Conservation (phyloP, 2,888 invertebrate species). For the Pterobdella sp. region DNA sequence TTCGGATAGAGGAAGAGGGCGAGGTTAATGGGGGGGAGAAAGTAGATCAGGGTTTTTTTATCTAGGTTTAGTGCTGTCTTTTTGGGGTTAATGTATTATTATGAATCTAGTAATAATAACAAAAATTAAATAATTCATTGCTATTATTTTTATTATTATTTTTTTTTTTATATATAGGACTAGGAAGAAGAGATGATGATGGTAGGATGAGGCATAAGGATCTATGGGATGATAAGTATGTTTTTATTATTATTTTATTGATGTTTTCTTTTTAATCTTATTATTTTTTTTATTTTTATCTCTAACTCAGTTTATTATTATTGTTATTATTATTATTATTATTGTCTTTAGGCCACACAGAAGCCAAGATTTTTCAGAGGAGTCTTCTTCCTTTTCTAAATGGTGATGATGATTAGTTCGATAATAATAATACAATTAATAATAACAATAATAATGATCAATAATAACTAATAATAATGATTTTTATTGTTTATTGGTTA, state of each 20-base stretch:
- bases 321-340: background rate
- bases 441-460: too few relatives aligned
- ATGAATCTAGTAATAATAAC: background rate
- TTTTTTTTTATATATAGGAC: background rate
- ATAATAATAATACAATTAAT: too few relatives aligned
- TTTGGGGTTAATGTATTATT: background rate
- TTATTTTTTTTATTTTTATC: background rate
- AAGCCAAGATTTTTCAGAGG: slow-evolving; percentile 5
- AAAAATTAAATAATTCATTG: background rate
- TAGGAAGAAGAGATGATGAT: slow-evolving; percentile 27
- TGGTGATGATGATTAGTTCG: too few relatives aligned
- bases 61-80: slow-evolving; percentile 38
- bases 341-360: slow-evolving; percentile 10
- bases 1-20: slow-evolving; percentile 51
- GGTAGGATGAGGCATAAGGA: slow-evolving; percentile 21
- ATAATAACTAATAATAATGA: too few relatives aligned
- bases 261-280: background rate
- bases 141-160: background rate
- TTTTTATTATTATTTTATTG: background rate
- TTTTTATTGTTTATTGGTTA: too few relatives aligned
- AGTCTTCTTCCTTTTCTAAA: too few relatives aligned
- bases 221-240: slow-evolving; percentile 21
- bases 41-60: too few relatives aligned
- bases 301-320: background rate
- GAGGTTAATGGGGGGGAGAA: slow-evolving; percentile 44